These are phyloP conservation scores for Fregata magnificens DNA, from an alignment of 2,113 vertebrate genomes.

Conservation along the genomic window DNA sequence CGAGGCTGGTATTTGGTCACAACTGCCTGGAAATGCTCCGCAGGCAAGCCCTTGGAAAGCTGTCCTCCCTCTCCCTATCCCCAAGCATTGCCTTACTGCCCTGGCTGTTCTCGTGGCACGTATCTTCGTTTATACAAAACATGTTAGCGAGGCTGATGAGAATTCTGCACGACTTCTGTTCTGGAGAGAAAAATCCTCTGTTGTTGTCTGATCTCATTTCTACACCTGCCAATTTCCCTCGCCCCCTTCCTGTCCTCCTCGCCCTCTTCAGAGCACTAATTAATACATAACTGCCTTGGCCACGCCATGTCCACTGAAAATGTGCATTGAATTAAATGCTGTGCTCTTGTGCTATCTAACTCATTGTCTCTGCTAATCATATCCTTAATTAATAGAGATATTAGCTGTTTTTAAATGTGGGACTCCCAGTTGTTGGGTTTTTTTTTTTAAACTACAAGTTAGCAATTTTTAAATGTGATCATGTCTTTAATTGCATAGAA, in stretches of 20 bases:
- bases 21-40: not conserved
- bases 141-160: not conserved
- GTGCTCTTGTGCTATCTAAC: not conserved
- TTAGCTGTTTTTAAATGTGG: constrained; percentile 18
- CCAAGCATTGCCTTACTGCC: not conserved
- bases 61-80: not conserved
- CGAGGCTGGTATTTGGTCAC: not conserved
- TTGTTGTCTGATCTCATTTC: constrained; percentile 62
- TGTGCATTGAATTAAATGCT: constrained; percentile 21
- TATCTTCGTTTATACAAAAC: not conserved
- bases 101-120: not conserved
- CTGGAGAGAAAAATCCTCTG: not conserved
- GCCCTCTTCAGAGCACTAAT: constrained; percentile 41
- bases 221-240: constrained; percentile 60
- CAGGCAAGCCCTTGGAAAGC: not conserved
- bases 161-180: not conserved
- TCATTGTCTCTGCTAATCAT: constrained; percentile 61
- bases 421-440: not conserved
- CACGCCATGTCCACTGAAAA: constrained; percentile 10
- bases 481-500: constrained; percentile 44
- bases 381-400: constrained; percentile 41
- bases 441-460: constrained; percentile 25
- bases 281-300: constrained; percentile 43
- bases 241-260: not conserved
- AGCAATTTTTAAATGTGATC: constrained; percentile 34